Percentiles rank a stretch among this genome's conserved stretches.
These are phyloP conservation scores for Kryptolebias ocellatus DNA, from an alignment of 2,797 vertebrate genomes.

Conservation along the genomic window DNA sequence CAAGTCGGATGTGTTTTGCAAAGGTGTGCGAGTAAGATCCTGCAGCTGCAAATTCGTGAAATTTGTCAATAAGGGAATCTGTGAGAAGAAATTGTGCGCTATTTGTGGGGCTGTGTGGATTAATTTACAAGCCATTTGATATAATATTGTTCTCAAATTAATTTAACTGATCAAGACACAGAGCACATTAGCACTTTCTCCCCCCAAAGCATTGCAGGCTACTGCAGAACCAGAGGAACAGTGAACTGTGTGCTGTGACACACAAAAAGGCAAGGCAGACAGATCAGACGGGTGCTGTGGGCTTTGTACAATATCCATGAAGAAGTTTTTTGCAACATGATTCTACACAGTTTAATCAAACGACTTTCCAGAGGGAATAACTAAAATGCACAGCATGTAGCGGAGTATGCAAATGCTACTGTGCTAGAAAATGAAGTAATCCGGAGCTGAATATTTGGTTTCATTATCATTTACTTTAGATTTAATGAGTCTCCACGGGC, in stretches of 20 bases:
- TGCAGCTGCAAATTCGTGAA: not conserved
- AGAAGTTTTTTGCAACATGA: conserved; percentile 41
- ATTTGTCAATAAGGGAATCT: conserved; percentile 7
- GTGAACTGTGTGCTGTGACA: conserved; percentile 13
- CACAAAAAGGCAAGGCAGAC: conserved; percentile 28
- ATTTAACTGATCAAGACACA: conserved; percentile 66
- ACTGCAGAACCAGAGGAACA: conserved; percentile 25
- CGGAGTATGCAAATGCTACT: conserved; percentile 49
- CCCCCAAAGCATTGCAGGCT: conserved; percentile 36
- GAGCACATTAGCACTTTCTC: conserved; percentile 48
- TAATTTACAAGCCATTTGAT: conserved; percentile 66
- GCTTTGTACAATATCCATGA: conserved; percentile 41
- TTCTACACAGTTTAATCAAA: conserved; percentile 62
- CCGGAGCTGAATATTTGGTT: conserved; percentile 47
- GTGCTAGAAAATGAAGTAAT: conserved; percentile 49
- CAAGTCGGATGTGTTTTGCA: conserved; percentile 16
- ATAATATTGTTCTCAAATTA: conserved; percentile 75
- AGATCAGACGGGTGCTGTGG: conserved; percentile 45
- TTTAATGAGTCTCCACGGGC: conserved; percentile 68
- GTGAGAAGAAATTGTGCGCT: not conserved
- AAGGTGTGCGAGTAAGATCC: conserved; percentile 3
- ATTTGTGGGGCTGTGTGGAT: not conserved
- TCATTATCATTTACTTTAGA: conserved; percentile 56
- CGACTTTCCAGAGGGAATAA: conserved; percentile 43
- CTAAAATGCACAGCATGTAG: conserved; percentile 38